Base-by-base conservation (phyloP, 1,140 invertebrate genomes). In the Apis florea region DNA sequence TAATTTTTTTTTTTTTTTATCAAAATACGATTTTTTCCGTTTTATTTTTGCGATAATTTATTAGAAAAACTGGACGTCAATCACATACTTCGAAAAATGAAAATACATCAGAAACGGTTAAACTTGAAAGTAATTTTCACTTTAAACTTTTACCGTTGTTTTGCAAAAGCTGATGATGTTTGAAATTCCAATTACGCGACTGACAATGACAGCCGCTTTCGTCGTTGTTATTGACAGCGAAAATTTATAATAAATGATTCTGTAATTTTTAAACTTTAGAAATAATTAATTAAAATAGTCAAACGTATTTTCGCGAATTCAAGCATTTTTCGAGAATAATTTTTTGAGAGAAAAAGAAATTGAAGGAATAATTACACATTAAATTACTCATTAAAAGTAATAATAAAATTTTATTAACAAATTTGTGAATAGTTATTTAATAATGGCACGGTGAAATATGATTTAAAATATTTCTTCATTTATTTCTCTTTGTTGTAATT, bases 71-170 rank as follows among this genome's bases (percentile, higher is more conserved):
- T 47, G 19, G n/a, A 63, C n/a, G 63, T 74, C 72, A 64, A 75
- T 75, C 31, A 63, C 11, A 1, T 26, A 13, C 26, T 63, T 51
- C 17, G 2, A 6, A 51, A 53, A 49, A 51, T 10, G 40, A 63
- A 26, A 63, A 63, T 63, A 51, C 49, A 31, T 24, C 2, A 17
- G 19, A 11, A 53, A 17, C 19, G 15, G 59, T 10, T 63, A 11
- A n/a, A 74, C 13, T 61, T 63, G 12, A 21, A 75, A 21, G n/a
- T 51, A 75, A 75, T 63, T 75, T 53, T 17, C 31, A 26, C 53
- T 15, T 21, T 15, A 58, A 58, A 40, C 49, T 21, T 53, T 75
- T 64, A 53, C 19, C 47, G 4, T 63, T 75, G 19, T 75, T 75
- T 75, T 40, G 8, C 19, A 11, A 17, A 26, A 59, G 61, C 13